Evolutionary conservation across 2,888 invertebrate genomes (phyloP).

Genomic region (Agrochola lychnidis): DNA sequence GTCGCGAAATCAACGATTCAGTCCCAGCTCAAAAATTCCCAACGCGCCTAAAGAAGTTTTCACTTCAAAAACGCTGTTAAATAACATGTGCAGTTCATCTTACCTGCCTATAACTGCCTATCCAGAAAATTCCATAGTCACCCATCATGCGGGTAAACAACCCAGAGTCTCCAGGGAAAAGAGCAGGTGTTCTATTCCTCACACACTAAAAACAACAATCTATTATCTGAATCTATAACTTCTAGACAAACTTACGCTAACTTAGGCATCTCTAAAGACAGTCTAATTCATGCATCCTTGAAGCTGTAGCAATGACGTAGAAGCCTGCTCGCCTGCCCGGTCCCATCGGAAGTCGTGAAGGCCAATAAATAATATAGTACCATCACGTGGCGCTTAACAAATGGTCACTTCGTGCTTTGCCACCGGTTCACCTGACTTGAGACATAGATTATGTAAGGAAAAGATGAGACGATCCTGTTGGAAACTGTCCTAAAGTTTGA

Average conservation of each 20-base stretch:
- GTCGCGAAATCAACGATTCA: no score
- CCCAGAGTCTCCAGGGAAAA: not conserved
- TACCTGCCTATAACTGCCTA: not conserved
- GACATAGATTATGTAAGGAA: slow-evolving; percentile 54
- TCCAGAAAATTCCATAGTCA: not conserved
- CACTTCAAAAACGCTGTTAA: no score
- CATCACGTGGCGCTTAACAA: slow-evolving; percentile 86
- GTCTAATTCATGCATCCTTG: slow-evolving; percentile 59
- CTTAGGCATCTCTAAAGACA: slow-evolving; percentile 33
- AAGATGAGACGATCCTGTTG: slow-evolving; percentile 35
- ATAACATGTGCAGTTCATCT: no score
- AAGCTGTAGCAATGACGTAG: slow-evolving; percentile 61
- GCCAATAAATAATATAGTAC: slow-evolving; percentile 84
- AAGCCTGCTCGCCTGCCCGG: slow-evolving; percentile 53
- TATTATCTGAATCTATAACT: slow-evolving; percentile 25
- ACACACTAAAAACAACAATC: slow-evolving; percentile 17
- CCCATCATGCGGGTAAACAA: not conserved
- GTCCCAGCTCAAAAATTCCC: no score
- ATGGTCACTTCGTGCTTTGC: slow-evolving; percentile 84
- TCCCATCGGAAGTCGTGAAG: slow-evolving; percentile 74
- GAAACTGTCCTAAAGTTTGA: not conserved
- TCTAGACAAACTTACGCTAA: slow-evolving; percentile 13
- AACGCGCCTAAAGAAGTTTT: no score
- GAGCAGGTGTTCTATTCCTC: slow-evolving; percentile 24
- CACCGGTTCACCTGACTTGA: slow-evolving; percentile 75